Percentiles rank a stretch among this genome's conserved stretches.
Conservation (phyloP, 2,797 vertebrate species). For the Schizothorax lantsangensis region DNA sequence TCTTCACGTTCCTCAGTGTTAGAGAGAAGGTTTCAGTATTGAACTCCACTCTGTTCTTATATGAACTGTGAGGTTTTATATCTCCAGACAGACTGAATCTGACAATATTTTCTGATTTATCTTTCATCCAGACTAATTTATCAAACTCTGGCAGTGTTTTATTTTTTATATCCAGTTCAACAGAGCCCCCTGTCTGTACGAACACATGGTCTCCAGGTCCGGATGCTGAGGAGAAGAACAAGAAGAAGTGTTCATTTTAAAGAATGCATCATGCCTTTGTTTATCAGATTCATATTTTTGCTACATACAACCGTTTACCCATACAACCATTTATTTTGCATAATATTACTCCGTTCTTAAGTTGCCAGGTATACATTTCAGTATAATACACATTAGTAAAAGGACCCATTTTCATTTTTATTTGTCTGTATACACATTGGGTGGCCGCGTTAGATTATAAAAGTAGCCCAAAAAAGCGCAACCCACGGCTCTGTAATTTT, state of each 20-base stretch:
- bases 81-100: rapidly evolving
- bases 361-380: too few relatives aligned
- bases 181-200: conserved; percentile 42
- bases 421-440: too few relatives aligned
- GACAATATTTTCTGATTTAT: neutral
- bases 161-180: conserved; percentile 9
- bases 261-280: neutral
- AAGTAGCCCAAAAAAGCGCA: too few relatives aligned
- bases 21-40: conserved; percentile 38
- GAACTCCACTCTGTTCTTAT: neutral
- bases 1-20: conserved; percentile 50
- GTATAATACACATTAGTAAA: too few relatives aligned
- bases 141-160: rapidly evolving
- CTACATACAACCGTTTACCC: neutral
- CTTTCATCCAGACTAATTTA: neutral
- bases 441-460: too few relatives aligned
- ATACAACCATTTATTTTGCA: too few relatives aligned
- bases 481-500: too few relatives aligned
- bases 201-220: neutral
- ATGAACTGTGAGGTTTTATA: rapidly evolving
- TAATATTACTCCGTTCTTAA: too few relatives aligned
- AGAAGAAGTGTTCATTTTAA: neutral
- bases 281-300: neutral
- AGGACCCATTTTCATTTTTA: too few relatives aligned
- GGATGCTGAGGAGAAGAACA: conserved; percentile 10